These are phyloP conservation scores for Hippocampus comes DNA, from an alignment of 2,113 vertebrate species.

Conservation along the genomic window DNA sequence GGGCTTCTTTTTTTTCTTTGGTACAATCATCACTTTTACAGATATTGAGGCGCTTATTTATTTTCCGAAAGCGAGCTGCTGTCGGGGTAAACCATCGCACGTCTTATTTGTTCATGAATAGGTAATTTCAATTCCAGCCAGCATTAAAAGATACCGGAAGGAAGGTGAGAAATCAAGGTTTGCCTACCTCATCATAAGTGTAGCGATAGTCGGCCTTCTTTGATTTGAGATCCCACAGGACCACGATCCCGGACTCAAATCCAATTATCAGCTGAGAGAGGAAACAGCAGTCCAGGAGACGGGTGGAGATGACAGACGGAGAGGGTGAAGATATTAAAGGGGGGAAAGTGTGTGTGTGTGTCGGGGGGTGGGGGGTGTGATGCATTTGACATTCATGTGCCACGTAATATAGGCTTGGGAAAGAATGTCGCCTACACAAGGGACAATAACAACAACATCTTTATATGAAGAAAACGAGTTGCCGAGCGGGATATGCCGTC, in stretches of 20 bases:
- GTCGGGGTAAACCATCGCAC: not conserved
- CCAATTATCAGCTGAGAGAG: constrained; percentile 93
- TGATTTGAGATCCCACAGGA: constrained; percentile 97
- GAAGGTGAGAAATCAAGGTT: constrained; percentile 30
- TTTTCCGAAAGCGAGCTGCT: constrained; percentile 1
- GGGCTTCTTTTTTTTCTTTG: not conserved
- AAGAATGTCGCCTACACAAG: not conserved
- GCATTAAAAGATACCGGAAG: constrained; percentile 29
- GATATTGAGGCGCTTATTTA: constrained; percentile 4
- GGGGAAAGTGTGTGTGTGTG: constrained; percentile 14
- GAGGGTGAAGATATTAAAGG: constrained; percentile 31
- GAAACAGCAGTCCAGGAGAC: constrained; percentile 51
- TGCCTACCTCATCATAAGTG: constrained; percentile 92
- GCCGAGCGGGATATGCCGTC: too few species aligned
- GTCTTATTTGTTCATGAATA: constrained; percentile 41
- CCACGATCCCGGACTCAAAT: constrained; percentile 94
- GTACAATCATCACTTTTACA: constrained; percentile 3
- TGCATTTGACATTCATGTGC: constrained; percentile 57
- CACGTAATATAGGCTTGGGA: constrained; percentile 42
- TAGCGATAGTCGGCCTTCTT: constrained; percentile 99
- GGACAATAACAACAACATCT: not conserved
- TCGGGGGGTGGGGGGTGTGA: constrained; percentile 26
- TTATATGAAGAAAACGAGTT: not conserved
- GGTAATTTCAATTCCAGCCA: constrained; percentile 39
- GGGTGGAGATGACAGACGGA: constrained; percentile 42